Evolutionary conservation across 2,888 invertebrate species (phyloP).

Genomic region (Chaitophorus viminalis): DNA sequence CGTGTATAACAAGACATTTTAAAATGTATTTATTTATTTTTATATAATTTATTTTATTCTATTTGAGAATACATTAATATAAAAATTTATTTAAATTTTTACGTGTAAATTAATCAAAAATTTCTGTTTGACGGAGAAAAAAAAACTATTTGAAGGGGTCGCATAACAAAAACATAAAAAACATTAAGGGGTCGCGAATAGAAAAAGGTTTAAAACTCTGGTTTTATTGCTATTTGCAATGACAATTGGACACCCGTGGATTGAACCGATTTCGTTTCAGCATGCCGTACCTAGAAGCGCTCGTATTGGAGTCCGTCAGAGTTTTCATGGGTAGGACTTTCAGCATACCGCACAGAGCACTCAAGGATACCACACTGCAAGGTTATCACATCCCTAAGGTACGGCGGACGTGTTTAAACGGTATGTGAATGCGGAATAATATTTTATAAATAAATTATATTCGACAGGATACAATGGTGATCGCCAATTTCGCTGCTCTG

Average conservation of each 20-base stretch:
- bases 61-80: too few species aligned
- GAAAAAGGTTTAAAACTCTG: too few species aligned
- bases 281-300: conserved; percentile 83
- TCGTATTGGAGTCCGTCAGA: conserved; percentile 80
- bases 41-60: too few species aligned
- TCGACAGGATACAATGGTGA: conserved; percentile 80
- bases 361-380: conserved; percentile 76
- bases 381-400: conserved; percentile 84
- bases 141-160: too few species aligned
- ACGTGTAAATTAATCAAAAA: too few species aligned
- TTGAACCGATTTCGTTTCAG: conserved; percentile 69
- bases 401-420: conserved; percentile 63
- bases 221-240: too few species aligned
- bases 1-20: too few species aligned
- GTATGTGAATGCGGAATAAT: neutral
- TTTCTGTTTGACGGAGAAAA: too few species aligned
- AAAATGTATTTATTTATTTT: too few species aligned
- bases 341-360: conserved; percentile 82
- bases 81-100: too few species aligned
- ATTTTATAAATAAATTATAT: conserved; percentile 48
- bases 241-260: neutral
- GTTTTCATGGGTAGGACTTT: conserved; percentile 84
- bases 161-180: too few species aligned
- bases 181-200: too few species aligned
- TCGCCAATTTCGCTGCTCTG: conserved; percentile 79